Evolutionary conservation across 2,888 invertebrate genomes (phyloP), one percentile per base, ranked within the genome.

Genomic region (Psylliodes chrysocephalus): DNA sequence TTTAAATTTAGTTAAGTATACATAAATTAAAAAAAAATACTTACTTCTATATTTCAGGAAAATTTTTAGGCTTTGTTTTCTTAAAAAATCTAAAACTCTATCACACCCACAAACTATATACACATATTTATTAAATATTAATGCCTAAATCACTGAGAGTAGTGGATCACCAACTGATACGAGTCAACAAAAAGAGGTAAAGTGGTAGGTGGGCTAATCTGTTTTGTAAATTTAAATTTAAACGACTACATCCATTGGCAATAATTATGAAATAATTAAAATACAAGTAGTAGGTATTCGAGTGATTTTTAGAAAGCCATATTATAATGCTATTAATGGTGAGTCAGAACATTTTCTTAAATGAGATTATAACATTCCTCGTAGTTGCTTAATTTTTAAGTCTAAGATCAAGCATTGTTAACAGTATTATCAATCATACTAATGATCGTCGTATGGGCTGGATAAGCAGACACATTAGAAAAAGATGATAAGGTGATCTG

Each of bases 341-440:
- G 25, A 51, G 59, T 51, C 59, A 40, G 49, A 59, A 51, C 22
- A 51, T 38, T 57, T 57, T 38, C 22, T 44, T 57, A 18, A 25
- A 57, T 14, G 35, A 57, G 57, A 57, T 57, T 57, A 57, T 57
- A 33, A 30, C 57, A 57, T 57, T 57, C 59, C 59, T 15, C 6
- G 12, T 14, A 57, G 40, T 59, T 59, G 42, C 59, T 59, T 51
- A 40, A 59, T 59, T 49, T 38, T 51, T 49, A 51, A 17, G 22
- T 19, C 49, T 49, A 25, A 59, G 40, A 28, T 25, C 25, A 40
- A n/a, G 40, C 35, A 59, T 53, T 12, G 19, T 19, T 49, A 59
- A 55, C 46, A 51, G 49, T 59, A 59, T 51, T 51, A 59, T 59
- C 59, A 28, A 49, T 40, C 46, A 57, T 59, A 35, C 49, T 51